Evolutionary conservation across 2,797 vertebrate genomes (phyloP).

Genomic region (Varecia variegata): DNA sequence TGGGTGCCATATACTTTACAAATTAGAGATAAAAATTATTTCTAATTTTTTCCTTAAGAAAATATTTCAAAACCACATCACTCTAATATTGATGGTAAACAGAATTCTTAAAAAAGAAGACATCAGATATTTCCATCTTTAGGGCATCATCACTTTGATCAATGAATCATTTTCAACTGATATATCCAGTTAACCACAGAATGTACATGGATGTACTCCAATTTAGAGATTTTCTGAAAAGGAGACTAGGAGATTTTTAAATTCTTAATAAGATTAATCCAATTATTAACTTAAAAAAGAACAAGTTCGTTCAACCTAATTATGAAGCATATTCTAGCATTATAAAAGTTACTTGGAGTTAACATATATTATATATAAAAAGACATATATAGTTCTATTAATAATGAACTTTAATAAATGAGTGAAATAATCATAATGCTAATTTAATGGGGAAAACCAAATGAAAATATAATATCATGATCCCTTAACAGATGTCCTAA

Average conservation of each 20-base stretch:
- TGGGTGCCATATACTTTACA: background rate
- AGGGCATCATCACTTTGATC: background rate
- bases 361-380: background rate
- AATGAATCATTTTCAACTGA: background rate
- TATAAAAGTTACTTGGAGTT: background rate
- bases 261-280: conserved; percentile 38
- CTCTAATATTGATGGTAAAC: background rate
- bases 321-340: background rate
- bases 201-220: background rate
- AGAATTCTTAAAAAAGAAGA: background rate
- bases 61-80: background rate
- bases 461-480: conserved; percentile 14
- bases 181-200: background rate
- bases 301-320: background rate
- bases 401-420: conserved; percentile 54
- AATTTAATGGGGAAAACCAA: conserved; percentile 60
- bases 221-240: conserved; percentile 29
- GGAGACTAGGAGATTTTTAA: background rate
- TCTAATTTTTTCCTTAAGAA: background rate
- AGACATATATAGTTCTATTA: background rate
- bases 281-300: conserved; percentile 42
- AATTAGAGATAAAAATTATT: background rate
- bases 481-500: conserved; percentile 55
- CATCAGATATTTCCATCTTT: background rate
- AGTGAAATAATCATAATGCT: conserved; percentile 45